These are phyloP conservation scores for Borostomias antarcticus DNA, from an alignment of 2,797 vertebrate genomes.

Conservation along the genomic window DNA sequence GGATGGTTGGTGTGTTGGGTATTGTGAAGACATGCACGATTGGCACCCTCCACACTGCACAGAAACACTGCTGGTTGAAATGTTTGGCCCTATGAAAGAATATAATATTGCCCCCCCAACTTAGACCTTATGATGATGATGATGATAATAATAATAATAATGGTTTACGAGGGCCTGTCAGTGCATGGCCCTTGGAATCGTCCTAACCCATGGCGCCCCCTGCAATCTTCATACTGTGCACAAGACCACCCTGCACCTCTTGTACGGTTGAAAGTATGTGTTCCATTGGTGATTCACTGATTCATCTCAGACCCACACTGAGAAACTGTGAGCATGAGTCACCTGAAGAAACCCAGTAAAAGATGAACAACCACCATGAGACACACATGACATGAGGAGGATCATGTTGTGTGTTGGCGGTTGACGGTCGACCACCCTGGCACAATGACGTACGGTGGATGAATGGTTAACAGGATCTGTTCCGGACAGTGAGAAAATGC, in stretches of 20 bases:
- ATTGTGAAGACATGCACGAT: no score
- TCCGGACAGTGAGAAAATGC: background rate
- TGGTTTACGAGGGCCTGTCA: no score
- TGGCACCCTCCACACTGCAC: no score
- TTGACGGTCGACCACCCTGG: background rate
- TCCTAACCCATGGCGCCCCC: no score
- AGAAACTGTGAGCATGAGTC: conserved; percentile 11
- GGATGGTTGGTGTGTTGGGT: no score
- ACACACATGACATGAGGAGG: background rate
- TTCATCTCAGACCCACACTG: background rate
- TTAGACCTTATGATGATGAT: no score
- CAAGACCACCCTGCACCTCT: conserved; percentile 1
- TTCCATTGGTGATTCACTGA: background rate
- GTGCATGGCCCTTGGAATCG: no score
- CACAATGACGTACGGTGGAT: background rate
- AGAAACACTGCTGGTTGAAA: no score
- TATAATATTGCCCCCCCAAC: no score
- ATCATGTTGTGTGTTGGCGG: background rate
- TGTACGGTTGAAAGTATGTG: background rate
- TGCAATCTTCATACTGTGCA: no score
- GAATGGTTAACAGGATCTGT: background rate
- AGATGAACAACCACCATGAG: background rate
- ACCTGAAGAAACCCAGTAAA: background rate
- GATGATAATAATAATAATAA: no score
- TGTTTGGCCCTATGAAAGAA: no score